Conservation (phyloP, 2,113 vertebrate genomes). For the Lutjanus erythropterus region DNA sequence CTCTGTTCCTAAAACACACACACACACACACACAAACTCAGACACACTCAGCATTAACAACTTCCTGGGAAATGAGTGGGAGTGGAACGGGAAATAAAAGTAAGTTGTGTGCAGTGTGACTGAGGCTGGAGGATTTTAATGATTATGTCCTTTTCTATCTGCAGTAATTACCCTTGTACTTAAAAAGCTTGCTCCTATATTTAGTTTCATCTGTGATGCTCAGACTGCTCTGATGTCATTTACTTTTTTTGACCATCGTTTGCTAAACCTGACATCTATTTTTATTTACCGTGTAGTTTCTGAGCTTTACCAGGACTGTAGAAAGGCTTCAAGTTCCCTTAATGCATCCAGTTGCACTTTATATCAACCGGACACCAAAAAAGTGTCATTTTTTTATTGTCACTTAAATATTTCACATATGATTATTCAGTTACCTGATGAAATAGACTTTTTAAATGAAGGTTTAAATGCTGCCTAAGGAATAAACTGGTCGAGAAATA, state of each 20-base stretch:
- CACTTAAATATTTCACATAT: too few relatives aligned
- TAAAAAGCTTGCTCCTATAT: background rate
- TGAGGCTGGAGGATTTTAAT: slow-evolving; percentile 29
- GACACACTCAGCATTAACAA: background rate
- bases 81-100: slow-evolving; percentile 24
- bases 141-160: background rate
- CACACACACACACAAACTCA: background rate
- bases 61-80: slow-evolving; percentile 43
- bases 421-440: too few relatives aligned
- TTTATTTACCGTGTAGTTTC: background rate
- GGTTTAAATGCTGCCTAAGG: too few relatives aligned
- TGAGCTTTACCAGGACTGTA: background rate
- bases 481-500: background rate
- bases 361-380: too few relatives aligned
- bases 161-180: background rate
- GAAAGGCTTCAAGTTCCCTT: background rate
- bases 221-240: background rate
- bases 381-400: too few relatives aligned
- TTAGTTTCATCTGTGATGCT: background rate
- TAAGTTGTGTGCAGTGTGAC: background rate
- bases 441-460: too few relatives aligned
- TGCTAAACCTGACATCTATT: background rate
- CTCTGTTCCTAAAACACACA: background rate
- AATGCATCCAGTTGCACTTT: background rate
- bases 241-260: background rate